Conservation (phyloP, 2,113 vertebrate genomes). For the Microcebus lehilahytsara region DNA sequence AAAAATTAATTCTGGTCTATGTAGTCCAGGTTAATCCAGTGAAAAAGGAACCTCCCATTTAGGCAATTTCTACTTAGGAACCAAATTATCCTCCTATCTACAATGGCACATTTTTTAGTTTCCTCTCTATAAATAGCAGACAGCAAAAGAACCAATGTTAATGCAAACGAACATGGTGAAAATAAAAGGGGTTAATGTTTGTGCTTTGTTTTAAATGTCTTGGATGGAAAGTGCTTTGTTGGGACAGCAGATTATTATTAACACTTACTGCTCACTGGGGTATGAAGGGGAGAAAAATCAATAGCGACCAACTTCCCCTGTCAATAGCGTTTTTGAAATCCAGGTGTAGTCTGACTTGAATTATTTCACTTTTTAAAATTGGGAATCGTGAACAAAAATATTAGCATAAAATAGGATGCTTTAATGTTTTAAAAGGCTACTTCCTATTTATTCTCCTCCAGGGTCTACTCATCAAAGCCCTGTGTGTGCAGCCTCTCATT, state of each 20-base stretch:
- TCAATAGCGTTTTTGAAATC: conserved; percentile 38
- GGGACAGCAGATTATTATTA: neutral
- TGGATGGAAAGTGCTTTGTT: neutral
- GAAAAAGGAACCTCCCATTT: neutral
- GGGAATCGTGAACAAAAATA: neutral
- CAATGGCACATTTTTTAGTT: neutral
- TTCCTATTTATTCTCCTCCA: neutral
- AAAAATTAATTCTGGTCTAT: neutral
- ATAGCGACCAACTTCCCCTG: neutral
- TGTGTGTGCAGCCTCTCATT: neutral
- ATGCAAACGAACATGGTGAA: neutral
- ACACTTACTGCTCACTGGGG: neutral
- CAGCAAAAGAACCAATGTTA: neutral
- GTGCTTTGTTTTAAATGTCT: neutral
- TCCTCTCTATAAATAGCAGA: neutral
- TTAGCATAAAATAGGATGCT: neutral
- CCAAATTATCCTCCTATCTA: neutral
- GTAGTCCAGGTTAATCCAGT: neutral
- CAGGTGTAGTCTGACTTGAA: neutral
- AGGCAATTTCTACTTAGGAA: neutral
- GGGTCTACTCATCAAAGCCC: neutral
- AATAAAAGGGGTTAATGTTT: neutral
- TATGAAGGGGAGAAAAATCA: neutral
- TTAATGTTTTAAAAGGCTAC: neutral
- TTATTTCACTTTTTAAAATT: conserved; percentile 35